These are phyloP conservation scores for Shargacucullia verbasci DNA, from an alignment of 2,888 invertebrate genomes.

Conservation along the genomic window DNA sequence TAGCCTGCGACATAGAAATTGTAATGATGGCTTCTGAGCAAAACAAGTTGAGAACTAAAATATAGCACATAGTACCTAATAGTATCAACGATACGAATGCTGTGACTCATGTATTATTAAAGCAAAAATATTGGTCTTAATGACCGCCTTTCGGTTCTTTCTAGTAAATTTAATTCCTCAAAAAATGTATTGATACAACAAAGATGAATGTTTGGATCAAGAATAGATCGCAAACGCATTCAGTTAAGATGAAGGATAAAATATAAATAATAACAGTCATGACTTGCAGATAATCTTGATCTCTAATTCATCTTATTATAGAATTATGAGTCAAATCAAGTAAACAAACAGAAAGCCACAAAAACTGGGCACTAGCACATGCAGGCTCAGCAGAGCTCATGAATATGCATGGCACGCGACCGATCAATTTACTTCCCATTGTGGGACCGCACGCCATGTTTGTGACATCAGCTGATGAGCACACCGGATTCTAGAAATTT, in stretches of 20 bases:
- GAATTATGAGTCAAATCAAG: slow-evolving; percentile 1
- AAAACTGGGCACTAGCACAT: slow-evolving; percentile 4
- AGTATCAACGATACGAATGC: no score
- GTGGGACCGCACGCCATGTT: slow-evolving; percentile 12
- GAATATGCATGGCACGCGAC: slow-evolving; percentile 34
- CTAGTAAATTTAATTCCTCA: no score
- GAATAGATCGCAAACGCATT: no score
- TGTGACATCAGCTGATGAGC: slow-evolving; percentile 10
- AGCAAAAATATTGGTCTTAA: no score
- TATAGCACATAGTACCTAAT: neutral
- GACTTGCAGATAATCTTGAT: no score
- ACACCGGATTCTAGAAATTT: neutral
- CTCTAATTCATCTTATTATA: neutral
- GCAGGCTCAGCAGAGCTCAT: slow-evolving; percentile 18
- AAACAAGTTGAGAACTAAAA: neutral
- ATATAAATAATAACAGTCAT: no score
- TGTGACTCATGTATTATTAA: no score
- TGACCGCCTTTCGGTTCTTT: no score
- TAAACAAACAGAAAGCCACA: slow-evolving; percentile 3
- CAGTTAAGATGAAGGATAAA: no score
- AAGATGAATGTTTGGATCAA: no score
- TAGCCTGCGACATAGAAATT: neutral
- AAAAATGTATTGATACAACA: no score
- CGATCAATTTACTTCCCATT: slow-evolving; percentile 14
- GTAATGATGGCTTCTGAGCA: neutral